These are phyloP conservation scores for Hecatera dysodea DNA, from an alignment of 2,888 invertebrate species.

Conservation along the genomic window DNA sequence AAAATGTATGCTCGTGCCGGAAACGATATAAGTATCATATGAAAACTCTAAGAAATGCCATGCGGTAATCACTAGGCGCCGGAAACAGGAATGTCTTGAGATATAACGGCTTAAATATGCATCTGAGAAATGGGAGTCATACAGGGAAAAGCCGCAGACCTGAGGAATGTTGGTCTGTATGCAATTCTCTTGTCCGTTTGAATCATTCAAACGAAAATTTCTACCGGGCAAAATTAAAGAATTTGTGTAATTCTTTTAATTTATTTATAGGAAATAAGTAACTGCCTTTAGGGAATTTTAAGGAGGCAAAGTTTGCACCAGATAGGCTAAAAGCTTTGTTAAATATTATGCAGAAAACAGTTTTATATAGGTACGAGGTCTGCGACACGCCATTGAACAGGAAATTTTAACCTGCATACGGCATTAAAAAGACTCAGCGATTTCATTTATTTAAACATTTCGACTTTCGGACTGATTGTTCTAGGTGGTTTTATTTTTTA, in stretches of 20 bases:
- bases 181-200: conserved; percentile 40
- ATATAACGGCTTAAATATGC: conserved; percentile 59
- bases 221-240: neutral
- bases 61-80: conserved; percentile 60
- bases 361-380: neutral
- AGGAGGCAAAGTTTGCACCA: neutral
- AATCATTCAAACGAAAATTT: conserved; percentile 12
- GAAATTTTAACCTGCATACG: neutral
- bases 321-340: neutral
- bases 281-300: neutral
- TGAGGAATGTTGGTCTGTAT: conserved; percentile 51
- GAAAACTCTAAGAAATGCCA: conserved; percentile 63
- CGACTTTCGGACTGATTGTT: too few relatives aligned
- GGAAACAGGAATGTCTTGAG: conserved; percentile 65
- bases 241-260: neutral
- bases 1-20: conserved; percentile 58
- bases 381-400: neutral
- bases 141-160: conserved; percentile 47
- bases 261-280: neutral
- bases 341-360: neutral
- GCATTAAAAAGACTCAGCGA: neutral
- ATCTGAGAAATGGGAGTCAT: conserved; percentile 50
- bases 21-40: conserved; percentile 54
- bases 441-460: too few relatives aligned
- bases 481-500: too few relatives aligned